Conservation (phyloP, 1,140 invertebrate genomes). For the Spodoptera frugiperda region DNA sequence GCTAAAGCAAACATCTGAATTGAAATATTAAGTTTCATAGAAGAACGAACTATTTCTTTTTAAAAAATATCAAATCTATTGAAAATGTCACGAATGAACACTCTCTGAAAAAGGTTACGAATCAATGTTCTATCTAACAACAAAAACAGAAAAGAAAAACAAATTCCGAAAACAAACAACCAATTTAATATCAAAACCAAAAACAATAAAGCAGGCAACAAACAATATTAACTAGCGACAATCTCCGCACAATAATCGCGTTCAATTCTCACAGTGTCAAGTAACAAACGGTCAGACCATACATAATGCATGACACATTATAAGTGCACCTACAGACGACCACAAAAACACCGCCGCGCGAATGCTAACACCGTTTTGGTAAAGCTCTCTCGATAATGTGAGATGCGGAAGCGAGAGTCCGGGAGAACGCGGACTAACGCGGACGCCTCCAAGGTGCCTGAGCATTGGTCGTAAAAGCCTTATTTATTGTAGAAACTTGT, state of each 20-base stretch:
- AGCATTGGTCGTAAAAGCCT: slow-evolving; percentile 43
- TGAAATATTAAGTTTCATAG: no score
- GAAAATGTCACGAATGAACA: neutral
- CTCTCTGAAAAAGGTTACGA: neutral
- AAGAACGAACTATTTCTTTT: no score
- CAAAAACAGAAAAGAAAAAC: neutral
- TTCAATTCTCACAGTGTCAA: slow-evolving; percentile 60
- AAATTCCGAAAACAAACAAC: slow-evolving; percentile 14
- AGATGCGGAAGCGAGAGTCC: slow-evolving; percentile 46
- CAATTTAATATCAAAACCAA: slow-evolving; percentile 31
- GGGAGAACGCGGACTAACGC: slow-evolving; percentile 51
- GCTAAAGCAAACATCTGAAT: no score
- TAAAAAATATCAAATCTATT: no score
- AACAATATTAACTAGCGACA: slow-evolving; percentile 24
- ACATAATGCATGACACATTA: slow-evolving; percentile 70
- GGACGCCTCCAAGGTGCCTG: neutral
- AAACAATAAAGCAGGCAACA: slow-evolving; percentile 2
- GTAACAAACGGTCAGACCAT: slow-evolving; percentile 56
- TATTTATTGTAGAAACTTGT: slow-evolving; percentile 48
- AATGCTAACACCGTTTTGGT: slow-evolving; percentile 69
- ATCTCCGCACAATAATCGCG: slow-evolving; percentile 35
- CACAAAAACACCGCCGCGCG: slow-evolving; percentile 54
- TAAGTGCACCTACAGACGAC: slow-evolving; percentile 56
- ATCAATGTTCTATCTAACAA: neutral
- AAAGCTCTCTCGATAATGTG: slow-evolving; percentile 60